phyloP scores from a whole-genome alignment of 2,888 invertebrate species.

The Geophilus truncorum region DNA sequence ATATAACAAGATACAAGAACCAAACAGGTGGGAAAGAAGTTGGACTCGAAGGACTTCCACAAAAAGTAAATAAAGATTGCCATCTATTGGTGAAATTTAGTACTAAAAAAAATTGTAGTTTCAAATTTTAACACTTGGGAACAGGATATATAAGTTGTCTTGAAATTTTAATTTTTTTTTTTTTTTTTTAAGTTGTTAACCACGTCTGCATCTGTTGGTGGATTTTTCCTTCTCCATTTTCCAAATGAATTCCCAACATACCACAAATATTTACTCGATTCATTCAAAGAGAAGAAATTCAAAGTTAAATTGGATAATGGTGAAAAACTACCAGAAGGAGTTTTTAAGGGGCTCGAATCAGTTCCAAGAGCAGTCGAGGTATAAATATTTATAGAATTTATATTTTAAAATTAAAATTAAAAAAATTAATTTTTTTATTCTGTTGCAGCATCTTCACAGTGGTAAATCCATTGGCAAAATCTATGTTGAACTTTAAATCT shows the following conservation, averaged over 20 bases:
- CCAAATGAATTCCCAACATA: neutral
- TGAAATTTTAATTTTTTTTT: neutral
- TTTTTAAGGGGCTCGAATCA: neutral
- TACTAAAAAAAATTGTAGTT: no score
- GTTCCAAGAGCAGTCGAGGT: neutral
- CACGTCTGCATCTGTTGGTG: neutral
- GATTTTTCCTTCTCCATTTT: neutral
- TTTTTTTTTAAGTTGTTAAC: neutral
- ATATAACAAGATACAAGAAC: no score
- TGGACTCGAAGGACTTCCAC: no score
- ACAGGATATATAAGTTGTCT: no score
- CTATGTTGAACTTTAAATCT: neutral
- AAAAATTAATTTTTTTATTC: neutral
- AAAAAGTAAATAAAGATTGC: no score
- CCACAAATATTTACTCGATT: neutral
- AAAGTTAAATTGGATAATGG: neutral
- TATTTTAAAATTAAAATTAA: neutral
- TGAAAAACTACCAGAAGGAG: no score
- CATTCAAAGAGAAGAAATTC: neutral
- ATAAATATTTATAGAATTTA: no score
- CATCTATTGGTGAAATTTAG: no score
- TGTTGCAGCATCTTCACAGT: neutral
- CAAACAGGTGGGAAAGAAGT: no score
- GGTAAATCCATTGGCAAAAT: neutral
- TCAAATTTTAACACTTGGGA: neutral